Base-by-base conservation (phyloP, 2,888 invertebrate species). In the Notodonta dromedarius region DNA sequence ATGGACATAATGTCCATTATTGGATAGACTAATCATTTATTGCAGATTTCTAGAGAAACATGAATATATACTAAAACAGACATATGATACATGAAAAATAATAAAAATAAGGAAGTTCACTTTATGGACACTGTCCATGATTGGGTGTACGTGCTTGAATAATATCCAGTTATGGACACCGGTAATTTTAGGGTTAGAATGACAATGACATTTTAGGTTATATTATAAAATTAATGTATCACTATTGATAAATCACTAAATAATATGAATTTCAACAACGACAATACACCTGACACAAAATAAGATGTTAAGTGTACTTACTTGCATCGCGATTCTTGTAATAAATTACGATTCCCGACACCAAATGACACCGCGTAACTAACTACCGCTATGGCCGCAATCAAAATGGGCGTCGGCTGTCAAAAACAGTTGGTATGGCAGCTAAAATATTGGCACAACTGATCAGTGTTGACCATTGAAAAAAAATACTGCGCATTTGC, bases 1-100 rank as follows among this genome's bases (percentile, higher is more conserved):
- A 57, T 61, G 56, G 60, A 58, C 60, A 64, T 24, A 57, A 54
- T 57, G 54, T 61, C 44, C 57, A 61, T 62, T 16, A 62, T 52
- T 58, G 62, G 58, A 48, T 57, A 59, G 42, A 59, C 53, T 56
- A 42, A 56, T 56, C 56, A 56, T 52, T 60, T 50, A 60, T 55
- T 55, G 55, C 55, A 55, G 39, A 53, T 53, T 53, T 53, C 24
- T 52, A 58, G 53, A 58, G 52, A 58, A 58, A 58, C 58, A 58
- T 57, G 57, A 48, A 57, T 24, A 46, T 57, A 57, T 57, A 57
- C 39, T 46, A 57, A 13, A 57, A 57, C 48, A 57, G 57, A 57
- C n/a, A 44, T 42, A 44, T 56, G 40, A 42, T 56, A 57, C 48
- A 32, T 57, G 39, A 48, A 57, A 48, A 57, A 48, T 13, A 48